A percentile compares a stretch with the other conserved stretches of the same genome.
Evolutionary conservation across 2,888 invertebrate species (phyloP).

Genomic region (Acheta domesticus): DNA sequence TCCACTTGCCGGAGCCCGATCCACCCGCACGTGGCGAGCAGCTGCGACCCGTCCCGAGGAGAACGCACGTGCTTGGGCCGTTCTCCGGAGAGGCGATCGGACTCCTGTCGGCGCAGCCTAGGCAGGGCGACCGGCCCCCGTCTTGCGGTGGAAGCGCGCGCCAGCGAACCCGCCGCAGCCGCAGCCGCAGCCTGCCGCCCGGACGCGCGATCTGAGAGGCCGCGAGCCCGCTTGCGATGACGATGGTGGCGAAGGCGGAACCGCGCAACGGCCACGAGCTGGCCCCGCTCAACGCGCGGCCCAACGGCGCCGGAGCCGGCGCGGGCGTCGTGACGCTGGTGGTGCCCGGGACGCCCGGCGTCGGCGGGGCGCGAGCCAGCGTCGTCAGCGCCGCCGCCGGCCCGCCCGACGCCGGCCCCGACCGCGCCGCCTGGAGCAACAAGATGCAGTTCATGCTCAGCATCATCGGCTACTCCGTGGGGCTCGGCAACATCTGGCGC

Average conservation of each 20-base stretch:
- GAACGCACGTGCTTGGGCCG: not conserved
- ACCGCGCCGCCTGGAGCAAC: constrained; percentile 81
- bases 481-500: constrained; percentile 90
- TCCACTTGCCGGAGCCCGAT: too few relatives aligned
- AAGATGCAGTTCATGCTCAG: constrained; percentile 88
- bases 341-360: constrained; percentile 58
- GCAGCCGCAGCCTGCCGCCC: too few relatives aligned
- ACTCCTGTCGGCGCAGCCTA: too few relatives aligned
- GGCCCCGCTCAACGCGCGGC: constrained; percentile 66
- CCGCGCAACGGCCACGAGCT: constrained; percentile 65
- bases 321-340: constrained; percentile 59
- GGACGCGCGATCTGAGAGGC: not conserved
- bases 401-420: constrained; percentile 45
- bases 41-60: too few relatives aligned
- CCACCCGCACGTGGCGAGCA: not conserved
- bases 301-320: constrained; percentile 53
- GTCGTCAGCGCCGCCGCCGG: constrained; percentile 18
- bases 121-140: too few relatives aligned
- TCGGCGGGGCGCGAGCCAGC: constrained; percentile 41
- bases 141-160: not conserved
- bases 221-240: not conserved
- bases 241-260: constrained; percentile 28
- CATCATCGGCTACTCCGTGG: constrained; percentile 87
- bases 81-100: not conserved
- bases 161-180: too few relatives aligned